Percentiles rank a stretch among this genome's conserved stretches.
These are phyloP conservation scores for Choreutis nemorana DNA, from an alignment of 2,888 invertebrate species.

Conservation along the genomic window DNA sequence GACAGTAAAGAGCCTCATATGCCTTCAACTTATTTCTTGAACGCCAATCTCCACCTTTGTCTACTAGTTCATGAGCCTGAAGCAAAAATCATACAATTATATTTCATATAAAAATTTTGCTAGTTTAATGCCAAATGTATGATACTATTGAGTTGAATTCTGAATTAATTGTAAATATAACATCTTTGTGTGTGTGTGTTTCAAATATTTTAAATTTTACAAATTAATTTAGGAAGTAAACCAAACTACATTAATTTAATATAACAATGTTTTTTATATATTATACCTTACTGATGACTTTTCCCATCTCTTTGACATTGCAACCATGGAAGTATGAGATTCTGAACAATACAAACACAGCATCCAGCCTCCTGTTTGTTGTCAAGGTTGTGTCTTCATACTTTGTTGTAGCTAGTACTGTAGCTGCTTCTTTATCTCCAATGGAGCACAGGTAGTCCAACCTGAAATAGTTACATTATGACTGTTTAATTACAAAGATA, in stretches of 20 bases:
- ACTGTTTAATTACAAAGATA: too few relatives aligned
- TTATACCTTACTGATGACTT: slow-evolving; percentile 60
- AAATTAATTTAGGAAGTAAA: too few relatives aligned
- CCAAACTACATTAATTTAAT: neutral
- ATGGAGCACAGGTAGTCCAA: slow-evolving; percentile 64
- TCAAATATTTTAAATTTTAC: too few relatives aligned
- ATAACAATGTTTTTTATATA: neutral
- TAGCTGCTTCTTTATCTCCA: slow-evolving; percentile 63
- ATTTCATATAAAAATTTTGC: slow-evolving; percentile 1
- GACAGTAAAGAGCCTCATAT: slow-evolving; percentile 95
- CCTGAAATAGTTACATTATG: slow-evolving; percentile 24
- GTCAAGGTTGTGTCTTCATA: slow-evolving; percentile 63
- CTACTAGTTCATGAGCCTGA: slow-evolving; percentile 74
- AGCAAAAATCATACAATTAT: slow-evolving; percentile 2
- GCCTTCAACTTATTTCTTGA: slow-evolving; percentile 97
- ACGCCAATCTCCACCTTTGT: slow-evolving; percentile 99
- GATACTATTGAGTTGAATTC: too few relatives aligned
- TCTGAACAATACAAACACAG: slow-evolving; percentile 63
- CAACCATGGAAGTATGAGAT: slow-evolving; percentile 69
- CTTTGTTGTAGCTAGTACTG: slow-evolving; percentile 54
- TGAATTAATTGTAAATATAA: too few relatives aligned
- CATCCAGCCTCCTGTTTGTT: slow-evolving; percentile 63
- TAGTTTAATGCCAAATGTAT: too few relatives aligned
- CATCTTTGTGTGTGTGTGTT: too few relatives aligned
- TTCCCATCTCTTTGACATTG: slow-evolving; percentile 66